Conservation (phyloP, 2,113 vertebrate genomes). For the Rostratula benghalensis region DNA sequence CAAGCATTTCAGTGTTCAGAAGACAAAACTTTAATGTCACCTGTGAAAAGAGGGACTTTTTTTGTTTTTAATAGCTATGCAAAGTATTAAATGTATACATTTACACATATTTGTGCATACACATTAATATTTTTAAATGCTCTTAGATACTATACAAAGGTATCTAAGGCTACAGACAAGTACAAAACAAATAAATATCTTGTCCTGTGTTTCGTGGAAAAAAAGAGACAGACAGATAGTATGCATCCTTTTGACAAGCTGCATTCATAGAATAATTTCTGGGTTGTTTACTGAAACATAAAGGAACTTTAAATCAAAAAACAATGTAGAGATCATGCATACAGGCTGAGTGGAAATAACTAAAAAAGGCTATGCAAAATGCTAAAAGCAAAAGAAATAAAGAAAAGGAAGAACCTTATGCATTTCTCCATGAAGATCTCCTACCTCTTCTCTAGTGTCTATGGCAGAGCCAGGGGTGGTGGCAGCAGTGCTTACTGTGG, state of each 20-base stretch:
- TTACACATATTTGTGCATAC: neutral
- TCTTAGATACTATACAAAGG: constrained; percentile 29
- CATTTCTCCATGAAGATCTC: constrained; percentile 91
- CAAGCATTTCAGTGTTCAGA: constrained; percentile 5
- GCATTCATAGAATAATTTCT: constrained; percentile 35
- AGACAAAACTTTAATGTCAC: neutral
- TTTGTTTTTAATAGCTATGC: neutral
- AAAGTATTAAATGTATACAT: neutral
- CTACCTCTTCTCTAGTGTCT: constrained; percentile 99
- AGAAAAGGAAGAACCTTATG: constrained; percentile 91
- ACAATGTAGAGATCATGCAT: constrained; percentile 68
- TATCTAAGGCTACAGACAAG: constrained; percentile 49
- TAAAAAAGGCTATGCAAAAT: constrained; percentile 74
- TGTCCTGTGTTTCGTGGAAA: constrained; percentile 19
- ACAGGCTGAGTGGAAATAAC: constrained; percentile 36
- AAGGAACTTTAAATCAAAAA: constrained; percentile 67
- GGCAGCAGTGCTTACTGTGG: constrained; percentile 98
- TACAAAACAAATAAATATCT: constrained; percentile 30
- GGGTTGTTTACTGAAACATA: constrained; percentile 36
- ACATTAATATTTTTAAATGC: neutral
- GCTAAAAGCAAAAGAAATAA: constrained; percentile 84
- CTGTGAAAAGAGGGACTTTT: constrained; percentile 20
- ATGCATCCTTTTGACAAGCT: constrained; percentile 1
- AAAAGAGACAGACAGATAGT: constrained; percentile 50
- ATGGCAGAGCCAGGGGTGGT: constrained; percentile 99